These are phyloP conservation scores for Choreutis nemorana DNA, from an alignment of 2,888 invertebrate genomes.

Conservation along the genomic window DNA sequence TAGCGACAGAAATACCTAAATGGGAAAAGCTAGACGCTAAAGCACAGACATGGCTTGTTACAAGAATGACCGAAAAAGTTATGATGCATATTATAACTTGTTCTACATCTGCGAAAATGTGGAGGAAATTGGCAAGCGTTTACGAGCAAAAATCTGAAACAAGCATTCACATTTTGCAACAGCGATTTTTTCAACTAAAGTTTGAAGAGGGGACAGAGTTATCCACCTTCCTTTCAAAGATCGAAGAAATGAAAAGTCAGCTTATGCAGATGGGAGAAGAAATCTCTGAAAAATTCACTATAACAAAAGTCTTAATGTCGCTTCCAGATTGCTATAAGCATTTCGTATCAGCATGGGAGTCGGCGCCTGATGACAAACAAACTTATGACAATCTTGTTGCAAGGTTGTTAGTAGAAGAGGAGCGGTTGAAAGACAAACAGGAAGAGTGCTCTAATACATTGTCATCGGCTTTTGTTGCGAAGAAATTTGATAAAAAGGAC, in stretches of 20 bases:
- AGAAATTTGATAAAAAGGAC: background rate
- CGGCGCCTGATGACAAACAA: conserved; percentile 8
- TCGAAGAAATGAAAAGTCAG: conserved; percentile 7
- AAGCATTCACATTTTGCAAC: conserved; percentile 17
- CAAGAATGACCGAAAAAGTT: conserved; percentile 11
- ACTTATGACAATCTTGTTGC: conserved; percentile 5
- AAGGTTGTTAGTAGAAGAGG: conserved; percentile 6
- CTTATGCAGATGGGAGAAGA: conserved; percentile 10
- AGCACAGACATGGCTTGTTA: conserved; percentile 13
- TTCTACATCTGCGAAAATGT: conserved; percentile 11
- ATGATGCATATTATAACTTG: conserved; percentile 13
- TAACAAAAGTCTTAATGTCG: conserved; percentile 19
- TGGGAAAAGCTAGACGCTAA: conserved; percentile 10
- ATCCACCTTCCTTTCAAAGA: conserved; percentile 9
- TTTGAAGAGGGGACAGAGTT: conserved; percentile 9
- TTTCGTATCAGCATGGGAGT: conserved; percentile 14
- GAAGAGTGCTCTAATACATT: background rate
- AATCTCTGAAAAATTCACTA: conserved; percentile 12
- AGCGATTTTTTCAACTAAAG: conserved; percentile 12
- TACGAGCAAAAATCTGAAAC: conserved; percentile 19
- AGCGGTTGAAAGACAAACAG: conserved; percentile 2
- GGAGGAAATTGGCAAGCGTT: conserved; percentile 11
- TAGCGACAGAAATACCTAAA: background rate
- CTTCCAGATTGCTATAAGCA: conserved; percentile 15
- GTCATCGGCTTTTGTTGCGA: background rate